phyloP scores from a whole-genome alignment of 1,140 invertebrate species.

The Platorchestia sp. region DNA sequence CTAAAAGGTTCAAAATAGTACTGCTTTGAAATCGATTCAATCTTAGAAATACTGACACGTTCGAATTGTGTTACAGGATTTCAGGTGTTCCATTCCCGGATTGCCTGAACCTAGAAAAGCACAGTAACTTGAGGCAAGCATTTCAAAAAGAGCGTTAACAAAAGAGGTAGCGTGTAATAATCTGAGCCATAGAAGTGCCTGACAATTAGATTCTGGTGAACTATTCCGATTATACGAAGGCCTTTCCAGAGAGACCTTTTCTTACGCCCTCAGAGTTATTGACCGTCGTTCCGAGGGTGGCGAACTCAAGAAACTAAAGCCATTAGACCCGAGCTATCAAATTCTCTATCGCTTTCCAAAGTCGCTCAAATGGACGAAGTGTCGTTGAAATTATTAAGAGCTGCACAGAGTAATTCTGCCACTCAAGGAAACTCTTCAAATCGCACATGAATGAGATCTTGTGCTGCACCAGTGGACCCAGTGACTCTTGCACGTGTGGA shows the following conservation, averaged over 20 bases:
- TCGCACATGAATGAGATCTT: not conserved
- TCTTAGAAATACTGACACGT: not conserved
- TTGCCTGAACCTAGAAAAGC: not conserved
- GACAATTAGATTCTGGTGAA: conserved; percentile 41
- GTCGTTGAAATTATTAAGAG: conserved; percentile 26
- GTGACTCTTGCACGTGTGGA: no score
- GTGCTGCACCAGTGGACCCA: not conserved
- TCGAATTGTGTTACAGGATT: not conserved
- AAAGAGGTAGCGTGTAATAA: conserved; percentile 33
- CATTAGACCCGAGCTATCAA: conserved; percentile 45
- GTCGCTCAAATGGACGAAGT: not conserved
- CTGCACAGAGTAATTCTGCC: conserved; percentile 10
- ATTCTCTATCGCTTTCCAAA: conserved; percentile 41
- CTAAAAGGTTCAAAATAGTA: not conserved
- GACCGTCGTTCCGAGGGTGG: conserved; percentile 11
- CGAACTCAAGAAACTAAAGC: conserved; percentile 51
- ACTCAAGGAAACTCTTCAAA: not conserved
- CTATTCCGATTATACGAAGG: conserved; percentile 52
- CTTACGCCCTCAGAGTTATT: conserved; percentile 31
- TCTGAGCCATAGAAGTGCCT: conserved; percentile 30
- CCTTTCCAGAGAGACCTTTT: conserved; percentile 33
- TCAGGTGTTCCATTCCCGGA: not conserved
- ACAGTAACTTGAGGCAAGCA: not conserved
- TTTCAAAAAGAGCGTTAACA: conserved; percentile 1
- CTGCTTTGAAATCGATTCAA: not conserved